Evolutionary conservation across 2,888 invertebrate genomes (phyloP), one percentile per base, ranked within the genome.

Genomic region (Aporophyla lueneburgensis): DNA sequence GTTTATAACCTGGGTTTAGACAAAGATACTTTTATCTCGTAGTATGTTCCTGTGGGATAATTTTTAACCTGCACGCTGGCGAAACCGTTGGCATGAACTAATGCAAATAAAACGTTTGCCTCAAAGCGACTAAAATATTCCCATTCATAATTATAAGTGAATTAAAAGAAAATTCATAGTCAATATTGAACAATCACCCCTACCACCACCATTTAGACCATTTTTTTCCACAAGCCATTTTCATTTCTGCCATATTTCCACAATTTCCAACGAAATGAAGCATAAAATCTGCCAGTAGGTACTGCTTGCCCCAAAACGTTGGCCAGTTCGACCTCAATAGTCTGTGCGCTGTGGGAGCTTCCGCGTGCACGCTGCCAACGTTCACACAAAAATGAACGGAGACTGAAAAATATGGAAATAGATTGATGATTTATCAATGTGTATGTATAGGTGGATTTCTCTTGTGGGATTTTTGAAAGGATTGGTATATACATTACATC

Each of bases 291-390:
- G 54, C 40, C 27, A 51, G 21, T 40, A 19, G n/a, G 16, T 59
- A 53, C 24, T 43, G 62, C 51, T 33, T 43, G 51, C 27, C 27
- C 59, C 54, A 53, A 46, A 71, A 54, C 43, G 72, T 56, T 56
- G 65, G n/a, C 53, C 56, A 19, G 69, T n/a, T n/a, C 74, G 85
- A 72, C 85, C 87, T 81, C 81, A 86, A 87, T 83, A 67, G 51
- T 40, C 43, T 12, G 43, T 7, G 59, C 21, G n/a, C 43, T 12
- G 43, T 7, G 59, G n/a, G 24, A 5, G 62, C 79, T 87, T 86
- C 86, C 86, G 86, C 75, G 86, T 80, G 0, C n/a, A 43, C 27
- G 40, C 53, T 85, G 86, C 86, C 86, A 86, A 85, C 76, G 40
- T 53, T 65, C 24, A 59, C 63, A 85, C 71, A 80, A 85, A 85